Evolutionary conservation across 2,888 invertebrate genomes (phyloP).

Genomic region (Drosophila paranaensis): DNA sequence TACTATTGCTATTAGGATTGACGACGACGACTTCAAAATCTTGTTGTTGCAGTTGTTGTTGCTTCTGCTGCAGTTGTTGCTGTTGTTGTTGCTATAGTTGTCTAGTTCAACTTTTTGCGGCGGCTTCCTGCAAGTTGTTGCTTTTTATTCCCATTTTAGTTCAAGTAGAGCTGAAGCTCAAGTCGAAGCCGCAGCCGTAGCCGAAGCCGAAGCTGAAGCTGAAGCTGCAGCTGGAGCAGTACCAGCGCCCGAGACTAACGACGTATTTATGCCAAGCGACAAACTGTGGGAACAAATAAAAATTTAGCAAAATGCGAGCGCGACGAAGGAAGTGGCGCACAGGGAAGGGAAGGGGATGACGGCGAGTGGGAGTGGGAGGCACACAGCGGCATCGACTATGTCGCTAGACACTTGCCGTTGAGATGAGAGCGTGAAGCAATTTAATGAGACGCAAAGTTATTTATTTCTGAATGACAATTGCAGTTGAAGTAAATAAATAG

Average conservation of each 20-base stretch:
- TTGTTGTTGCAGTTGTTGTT: constrained; percentile 18
- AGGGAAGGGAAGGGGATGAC: not conserved
- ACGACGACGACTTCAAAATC: constrained; percentile 32
- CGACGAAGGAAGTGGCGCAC: constrained; percentile 19
- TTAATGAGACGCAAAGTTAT: not conserved
- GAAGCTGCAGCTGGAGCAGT: constrained; percentile 31
- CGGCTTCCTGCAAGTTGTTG: constrained; percentile 70
- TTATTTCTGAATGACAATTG: not conserved
- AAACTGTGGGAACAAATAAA: constrained; percentile 79
- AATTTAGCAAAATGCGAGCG: constrained; percentile 72
- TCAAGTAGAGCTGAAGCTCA: constrained; percentile 44
- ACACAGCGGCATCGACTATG: constrained; percentile 8
- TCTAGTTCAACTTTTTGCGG: constrained; percentile 65
- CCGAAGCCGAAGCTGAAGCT: constrained; percentile 28
- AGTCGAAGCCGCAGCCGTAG: constrained; percentile 35
- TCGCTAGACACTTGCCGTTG: constrained; percentile 1
- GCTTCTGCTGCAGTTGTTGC: constrained; percentile 16
- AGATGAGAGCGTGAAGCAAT: constrained; percentile 25
- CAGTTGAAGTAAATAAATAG: not conserved
- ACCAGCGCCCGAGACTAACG: constrained; percentile 59
- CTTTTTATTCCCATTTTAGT: constrained; percentile 19
- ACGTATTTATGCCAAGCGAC: constrained; percentile 79
- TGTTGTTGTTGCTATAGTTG: constrained; percentile 37
- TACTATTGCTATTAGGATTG: constrained; percentile 68
- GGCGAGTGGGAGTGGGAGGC: constrained; percentile 27